Base-by-base conservation (phyloP, 2,113 vertebrate genomes). In the Etheostoma spectabile region DNA sequence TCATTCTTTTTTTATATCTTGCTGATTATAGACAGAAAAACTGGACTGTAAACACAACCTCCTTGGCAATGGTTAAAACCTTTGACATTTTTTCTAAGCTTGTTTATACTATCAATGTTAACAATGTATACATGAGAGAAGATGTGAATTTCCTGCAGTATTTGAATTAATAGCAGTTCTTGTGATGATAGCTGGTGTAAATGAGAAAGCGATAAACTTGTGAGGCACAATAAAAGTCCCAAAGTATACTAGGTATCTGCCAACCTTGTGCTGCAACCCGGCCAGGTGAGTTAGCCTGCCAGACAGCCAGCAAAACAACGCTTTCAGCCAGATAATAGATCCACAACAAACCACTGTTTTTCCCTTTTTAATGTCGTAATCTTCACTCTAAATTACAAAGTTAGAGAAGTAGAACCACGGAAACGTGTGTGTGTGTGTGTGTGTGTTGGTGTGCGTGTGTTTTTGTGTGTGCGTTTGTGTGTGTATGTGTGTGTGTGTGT, bases 371-470 rank as follows among this genome's bases (percentile, higher is more conserved):
- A 74, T 64, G 65, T 52, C n/a, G 46, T 72, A 80, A 84, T 78
- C 68, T 78, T 88, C 53, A 33, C 74, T 74, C 53, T 88, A 83
- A 88, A 89, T 86, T 79, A 84, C 78, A 77, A 86, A 88, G 52
- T 79, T 68, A 66, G 55, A 61, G 27, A 19, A 71, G 78, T 66
- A 79, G 75, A 89, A 80, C 78, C 55, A 62, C 56, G 65, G 77
- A 77, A 73, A 78, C 22, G 55, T 42, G 52, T 59, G 67, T 73
- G 48, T 24, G 10, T 57, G 70, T 55, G 79, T 59, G 63, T n/a
- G 56, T 27, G 55, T 45, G 52, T 51, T 52, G 48, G 62, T 38
- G 19, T 66, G 51, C 60, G 52, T 61, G 42, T 49, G 61, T 67
- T 33, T 19, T 12, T 65, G 65, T 60, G 79, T 59, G 62, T n/a